Evolutionary conservation across 1,140 invertebrate species (phyloP).

Genomic region (Zophobas morio): DNA sequence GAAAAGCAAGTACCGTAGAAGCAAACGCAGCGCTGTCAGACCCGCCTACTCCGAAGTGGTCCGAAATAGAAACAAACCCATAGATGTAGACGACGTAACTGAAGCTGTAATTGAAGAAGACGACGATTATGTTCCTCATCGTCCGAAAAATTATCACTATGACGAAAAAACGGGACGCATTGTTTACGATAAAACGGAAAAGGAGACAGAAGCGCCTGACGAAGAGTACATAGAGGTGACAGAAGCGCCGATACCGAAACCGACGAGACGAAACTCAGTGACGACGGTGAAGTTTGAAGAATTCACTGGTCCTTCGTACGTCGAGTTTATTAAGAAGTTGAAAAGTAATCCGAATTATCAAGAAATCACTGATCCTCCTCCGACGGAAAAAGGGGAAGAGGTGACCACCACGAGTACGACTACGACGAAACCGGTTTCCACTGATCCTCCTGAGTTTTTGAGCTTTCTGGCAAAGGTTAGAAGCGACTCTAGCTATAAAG

Average conservation of each 20-base stretch:
- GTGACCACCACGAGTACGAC: constrained; percentile 47
- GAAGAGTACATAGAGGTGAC: constrained; percentile 58
- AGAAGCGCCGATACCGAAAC: constrained; percentile 51
- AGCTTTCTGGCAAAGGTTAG: constrained; percentile 61
- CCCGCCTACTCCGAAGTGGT: constrained; percentile 55
- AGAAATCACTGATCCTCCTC: constrained; percentile 61
- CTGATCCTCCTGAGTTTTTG: constrained; percentile 62
- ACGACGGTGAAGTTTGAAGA: constrained; percentile 52
- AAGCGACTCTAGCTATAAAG: constrained; percentile 58
- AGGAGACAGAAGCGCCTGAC: constrained; percentile 54
- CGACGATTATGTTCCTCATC: constrained; percentile 65
- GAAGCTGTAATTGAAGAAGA: constrained; percentile 57
- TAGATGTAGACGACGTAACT: constrained; percentile 40
- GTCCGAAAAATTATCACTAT: constrained; percentile 64
- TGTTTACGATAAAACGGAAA: constrained; percentile 59
- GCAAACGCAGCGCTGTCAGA: constrained; percentile 51
- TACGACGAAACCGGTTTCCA: constrained; percentile 50
- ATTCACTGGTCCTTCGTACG: constrained; percentile 58
- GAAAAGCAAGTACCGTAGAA: constrained; percentile 11
- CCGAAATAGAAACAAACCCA: constrained; percentile 50
- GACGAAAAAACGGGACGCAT: constrained; percentile 64
- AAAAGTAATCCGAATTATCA: constrained; percentile 60
- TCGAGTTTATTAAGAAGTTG: constrained; percentile 62
- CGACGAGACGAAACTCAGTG: constrained; percentile 20
- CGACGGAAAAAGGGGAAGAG: constrained; percentile 53